These are phyloP conservation scores for Orestias chungarensis DNA, from an alignment of 2,797 vertebrate species.

Conservation along the genomic window DNA sequence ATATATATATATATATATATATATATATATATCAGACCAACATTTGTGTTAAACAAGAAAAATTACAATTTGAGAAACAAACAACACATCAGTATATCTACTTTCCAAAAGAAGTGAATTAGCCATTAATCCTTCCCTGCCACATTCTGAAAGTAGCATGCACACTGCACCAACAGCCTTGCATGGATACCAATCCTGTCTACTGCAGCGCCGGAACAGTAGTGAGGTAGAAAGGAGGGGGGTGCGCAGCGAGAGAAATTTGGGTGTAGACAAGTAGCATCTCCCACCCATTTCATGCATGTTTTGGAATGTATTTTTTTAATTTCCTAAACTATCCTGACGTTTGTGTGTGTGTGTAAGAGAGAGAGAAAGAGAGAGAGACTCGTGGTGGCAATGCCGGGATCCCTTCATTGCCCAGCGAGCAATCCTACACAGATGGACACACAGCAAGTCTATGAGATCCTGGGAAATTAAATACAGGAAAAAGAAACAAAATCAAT, in stretches of 20 bases:
- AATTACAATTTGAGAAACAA: slow-evolving; percentile 9
- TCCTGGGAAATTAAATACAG: slow-evolving; percentile 71
- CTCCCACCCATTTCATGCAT: slow-evolving; percentile 52
- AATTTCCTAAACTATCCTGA: slow-evolving; percentile 34
- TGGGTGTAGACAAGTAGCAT: slow-evolving; percentile 34
- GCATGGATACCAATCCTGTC: slow-evolving; percentile 56
- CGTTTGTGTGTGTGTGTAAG: slow-evolving; percentile 25
- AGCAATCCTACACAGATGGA: slow-evolving; percentile 64
- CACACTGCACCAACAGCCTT: slow-evolving; percentile 70
- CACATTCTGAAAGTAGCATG: slow-evolving; percentile 42
- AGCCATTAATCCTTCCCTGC: slow-evolving; percentile 28
- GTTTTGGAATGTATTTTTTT: slow-evolving; percentile 55
- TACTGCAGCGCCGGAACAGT: slow-evolving; percentile 68
- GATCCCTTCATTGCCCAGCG: slow-evolving; percentile 49
- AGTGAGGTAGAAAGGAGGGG: slow-evolving; percentile 40
- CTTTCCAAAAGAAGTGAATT: slow-evolving; percentile 16
- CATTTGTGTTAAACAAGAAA: neutral
- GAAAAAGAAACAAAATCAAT: slow-evolving; percentile 74
- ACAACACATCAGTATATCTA: slow-evolving; percentile 16
- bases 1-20: no score
- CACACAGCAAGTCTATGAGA: slow-evolving; percentile 65
- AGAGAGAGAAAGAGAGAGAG: slow-evolving; percentile 13
- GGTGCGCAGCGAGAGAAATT: slow-evolving; percentile 25
- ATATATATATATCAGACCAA: no score
- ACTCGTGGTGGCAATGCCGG: slow-evolving; percentile 49